phyloP scores from a whole-genome alignment of 2,888 invertebrate species.

The Mesochorus sp. region DNA sequence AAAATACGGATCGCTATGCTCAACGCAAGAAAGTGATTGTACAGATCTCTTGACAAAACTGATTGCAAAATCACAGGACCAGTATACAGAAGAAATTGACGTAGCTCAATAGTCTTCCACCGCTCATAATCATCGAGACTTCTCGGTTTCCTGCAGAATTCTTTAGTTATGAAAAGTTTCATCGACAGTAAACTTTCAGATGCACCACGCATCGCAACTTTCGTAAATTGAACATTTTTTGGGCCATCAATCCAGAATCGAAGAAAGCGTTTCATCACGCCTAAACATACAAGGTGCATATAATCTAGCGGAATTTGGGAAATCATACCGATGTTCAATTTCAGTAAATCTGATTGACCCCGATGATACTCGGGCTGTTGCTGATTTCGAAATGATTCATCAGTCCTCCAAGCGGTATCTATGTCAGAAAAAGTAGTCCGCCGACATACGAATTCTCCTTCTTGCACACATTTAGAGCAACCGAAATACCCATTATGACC shows the following conservation, averaged over 20 bases:
- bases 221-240: conserved; percentile 13
- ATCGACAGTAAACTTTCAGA: conserved; percentile 19
- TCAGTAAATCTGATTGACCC: conserved; percentile 57
- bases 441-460: conserved; percentile 62
- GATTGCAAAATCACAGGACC: conserved; percentile 64
- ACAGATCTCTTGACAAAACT: conserved; percentile 53
- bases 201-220: conserved; percentile 5
- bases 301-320: conserved; percentile 52
- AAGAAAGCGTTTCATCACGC: conserved; percentile 58
- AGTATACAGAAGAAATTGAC: conserved; percentile 51
- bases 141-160: conserved; percentile 64
- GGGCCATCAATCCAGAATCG: conserved; percentile 50
- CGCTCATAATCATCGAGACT: conserved; percentile 54
- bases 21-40: conserved; percentile 66
- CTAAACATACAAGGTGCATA: conserved; percentile 62
- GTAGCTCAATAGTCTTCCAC: conserved; percentile 64
- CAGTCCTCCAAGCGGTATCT: conserved; percentile 62
- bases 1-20: conserved; percentile 65
- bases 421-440: conserved; percentile 62
- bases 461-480: conserved; percentile 66
- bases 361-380: conserved; percentile 65
- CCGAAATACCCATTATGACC: conserved; percentile 67
- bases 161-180: conserved; percentile 44
- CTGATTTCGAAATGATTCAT: conserved; percentile 62
- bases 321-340: conserved; percentile 66